These are phyloP conservation scores for Oriolus oriolus DNA, from an alignment of 2,113 vertebrate species.

Conservation along the genomic window DNA sequence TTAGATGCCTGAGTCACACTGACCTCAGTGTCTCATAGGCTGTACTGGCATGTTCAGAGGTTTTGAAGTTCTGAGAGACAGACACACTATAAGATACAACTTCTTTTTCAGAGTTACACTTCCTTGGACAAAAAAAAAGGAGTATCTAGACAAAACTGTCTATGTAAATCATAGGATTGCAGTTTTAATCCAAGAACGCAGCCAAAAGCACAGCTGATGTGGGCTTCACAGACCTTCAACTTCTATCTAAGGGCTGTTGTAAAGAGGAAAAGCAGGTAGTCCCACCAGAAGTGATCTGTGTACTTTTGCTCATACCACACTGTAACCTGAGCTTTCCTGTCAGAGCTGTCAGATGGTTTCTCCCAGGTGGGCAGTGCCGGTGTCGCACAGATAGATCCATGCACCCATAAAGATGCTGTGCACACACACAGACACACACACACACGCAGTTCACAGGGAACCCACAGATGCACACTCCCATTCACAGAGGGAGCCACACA, in stretches of 20 bases:
- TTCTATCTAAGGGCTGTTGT: background rate
- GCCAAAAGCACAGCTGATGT: background rate
- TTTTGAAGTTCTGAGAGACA: background rate
- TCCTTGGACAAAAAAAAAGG: background rate
- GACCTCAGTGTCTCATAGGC: background rate
- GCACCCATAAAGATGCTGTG: background rate
- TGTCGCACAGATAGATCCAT: accelerated
- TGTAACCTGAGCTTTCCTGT: background rate
- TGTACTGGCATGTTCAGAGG: background rate
- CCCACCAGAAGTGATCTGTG: background rate
- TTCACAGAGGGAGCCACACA: background rate
- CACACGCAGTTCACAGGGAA: background rate
- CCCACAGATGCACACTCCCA: background rate
- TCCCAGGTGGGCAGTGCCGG: background rate
- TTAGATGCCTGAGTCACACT: background rate
- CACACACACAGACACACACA: background rate
- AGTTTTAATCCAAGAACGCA: background rate
- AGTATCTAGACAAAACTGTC: background rate
- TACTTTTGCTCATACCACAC: background rate
- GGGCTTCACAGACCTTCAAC: background rate
- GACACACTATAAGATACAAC: background rate
- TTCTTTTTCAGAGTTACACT: background rate
- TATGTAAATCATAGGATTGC: background rate
- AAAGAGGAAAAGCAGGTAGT: background rate
- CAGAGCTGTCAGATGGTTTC: background rate